Evolutionary conservation across 1,140 invertebrate genomes (phyloP).

Genomic region (Eumaeus atala): DNA sequence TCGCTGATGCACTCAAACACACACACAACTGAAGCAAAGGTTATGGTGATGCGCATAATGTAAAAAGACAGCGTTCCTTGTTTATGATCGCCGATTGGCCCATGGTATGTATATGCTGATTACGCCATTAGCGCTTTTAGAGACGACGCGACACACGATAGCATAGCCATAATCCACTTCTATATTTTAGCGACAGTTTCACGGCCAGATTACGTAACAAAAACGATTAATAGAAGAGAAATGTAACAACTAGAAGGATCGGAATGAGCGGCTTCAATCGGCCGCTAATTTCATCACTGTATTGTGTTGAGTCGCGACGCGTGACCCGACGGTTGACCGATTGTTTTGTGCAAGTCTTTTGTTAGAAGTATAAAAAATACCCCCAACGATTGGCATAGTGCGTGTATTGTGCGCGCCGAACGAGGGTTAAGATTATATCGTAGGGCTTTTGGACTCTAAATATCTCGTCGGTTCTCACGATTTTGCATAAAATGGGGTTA

Average conservation of each 20-base stretch:
- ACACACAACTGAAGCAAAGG: too few species aligned
- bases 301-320: conserved; percentile 44
- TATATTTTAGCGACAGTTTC: background rate
- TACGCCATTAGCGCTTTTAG: too few species aligned
- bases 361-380: conserved; percentile 26
- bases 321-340: conserved; percentile 41
- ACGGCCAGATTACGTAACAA: background rate
- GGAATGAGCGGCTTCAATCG: conserved; percentile 1
- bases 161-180: too few species aligned
- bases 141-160: too few species aligned
- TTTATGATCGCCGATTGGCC: too few species aligned
- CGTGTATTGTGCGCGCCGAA: conserved; percentile 33
- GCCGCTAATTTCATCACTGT: conserved; percentile 52
- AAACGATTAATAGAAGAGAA: background rate
- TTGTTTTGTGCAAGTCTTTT: conserved; percentile 35
- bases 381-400: conserved; percentile 33
- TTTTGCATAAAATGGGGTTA: conserved; percentile 1
- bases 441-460: background rate
- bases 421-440: conserved; percentile 32
- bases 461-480: conserved; percentile 37
- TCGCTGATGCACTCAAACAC: too few species aligned
- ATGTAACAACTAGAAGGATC: background rate
- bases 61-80: too few species aligned
- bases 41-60: too few species aligned
- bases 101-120: too few species aligned